Evolutionary conservation across 2,888 invertebrate genomes (phyloP).

Genomic region (Deilephila porcellus): DNA sequence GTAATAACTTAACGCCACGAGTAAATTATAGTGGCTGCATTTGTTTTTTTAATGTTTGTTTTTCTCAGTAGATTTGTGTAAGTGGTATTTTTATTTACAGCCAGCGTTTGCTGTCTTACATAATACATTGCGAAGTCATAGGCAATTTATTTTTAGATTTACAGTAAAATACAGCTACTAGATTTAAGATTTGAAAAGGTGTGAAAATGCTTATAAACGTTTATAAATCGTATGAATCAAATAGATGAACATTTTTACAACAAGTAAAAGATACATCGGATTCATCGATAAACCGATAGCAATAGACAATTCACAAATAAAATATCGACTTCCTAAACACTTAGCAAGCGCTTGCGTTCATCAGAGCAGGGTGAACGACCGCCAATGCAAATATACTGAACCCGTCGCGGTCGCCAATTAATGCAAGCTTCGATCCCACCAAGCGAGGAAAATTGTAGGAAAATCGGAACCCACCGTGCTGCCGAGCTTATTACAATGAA

Average conservation of each 20-base stretch:
- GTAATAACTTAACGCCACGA: slow-evolving; percentile 21
- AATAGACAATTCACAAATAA: slow-evolving; percentile 18
- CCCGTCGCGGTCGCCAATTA: slow-evolving; percentile 59
- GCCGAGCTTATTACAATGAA: slow-evolving; percentile 16
- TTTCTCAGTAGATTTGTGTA: not conserved
- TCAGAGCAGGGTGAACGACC: slow-evolving; percentile 61
- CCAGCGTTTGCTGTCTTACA: not conserved
- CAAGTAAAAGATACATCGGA: not conserved
- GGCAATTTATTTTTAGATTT: not conserved
- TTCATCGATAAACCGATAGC: not conserved
- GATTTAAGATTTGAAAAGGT: not conserved
- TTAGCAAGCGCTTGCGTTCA: slow-evolving; percentile 20
- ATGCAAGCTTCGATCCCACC: slow-evolving; percentile 43
- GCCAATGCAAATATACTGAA: slow-evolving; percentile 67
- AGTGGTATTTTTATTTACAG: slow-evolving; percentile 4
- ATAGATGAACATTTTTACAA: not conserved
- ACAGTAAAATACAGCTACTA: not conserved
- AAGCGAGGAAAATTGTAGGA: slow-evolving; percentile 49
- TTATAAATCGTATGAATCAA: not conserved
- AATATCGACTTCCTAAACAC: slow-evolving; percentile 12
- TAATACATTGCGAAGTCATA: not conserved
- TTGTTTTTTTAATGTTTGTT: slow-evolving; percentile 12
- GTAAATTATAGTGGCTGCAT: slow-evolving; percentile 1
- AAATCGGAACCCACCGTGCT: slow-evolving; percentile 40
- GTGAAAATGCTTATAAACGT: not conserved